Evolutionary conservation across 2,113 vertebrate genomes (phyloP).

Genomic region (Corynorhinus townsendii): DNA sequence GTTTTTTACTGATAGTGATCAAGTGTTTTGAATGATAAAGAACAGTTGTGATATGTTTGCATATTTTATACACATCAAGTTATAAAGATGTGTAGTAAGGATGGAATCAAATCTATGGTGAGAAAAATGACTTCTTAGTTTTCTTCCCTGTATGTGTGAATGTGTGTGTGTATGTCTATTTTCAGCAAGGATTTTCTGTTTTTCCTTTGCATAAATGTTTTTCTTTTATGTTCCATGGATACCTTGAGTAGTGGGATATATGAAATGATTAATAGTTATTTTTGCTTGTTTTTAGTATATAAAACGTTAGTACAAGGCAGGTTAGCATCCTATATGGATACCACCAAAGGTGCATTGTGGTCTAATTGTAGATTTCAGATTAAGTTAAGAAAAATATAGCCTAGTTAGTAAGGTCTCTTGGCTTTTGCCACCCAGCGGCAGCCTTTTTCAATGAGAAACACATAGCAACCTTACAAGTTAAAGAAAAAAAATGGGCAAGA

Average conservation of each 20-base stretch:
- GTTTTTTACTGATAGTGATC: conserved; percentile 73
- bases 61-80: conserved; percentile 83
- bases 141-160: not conserved
- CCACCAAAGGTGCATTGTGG: conserved; percentile 74
- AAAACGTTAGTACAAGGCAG: conserved; percentile 73
- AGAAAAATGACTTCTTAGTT: conserved; percentile 71
- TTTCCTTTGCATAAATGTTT: conserved; percentile 73
- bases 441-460: conserved; percentile 70
- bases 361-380: conserved; percentile 72
- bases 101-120: conserved; percentile 68
- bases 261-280: conserved; percentile 64
- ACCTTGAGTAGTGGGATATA: conserved; percentile 69
- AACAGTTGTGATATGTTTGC: conserved; percentile 82
- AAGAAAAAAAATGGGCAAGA: conserved; percentile 44
- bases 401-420: conserved; percentile 69
- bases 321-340: conserved; percentile 68
- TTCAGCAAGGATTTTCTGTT: conserved; percentile 68
- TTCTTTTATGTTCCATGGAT: conserved; percentile 75
- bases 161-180: conserved; percentile 47
- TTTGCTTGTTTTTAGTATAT: conserved; percentile 70
- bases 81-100: conserved; percentile 72
- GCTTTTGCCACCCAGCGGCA: conserved; percentile 75
- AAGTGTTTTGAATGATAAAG: conserved; percentile 74
- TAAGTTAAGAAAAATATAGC: conserved; percentile 77
- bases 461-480: conserved; percentile 63